Evolutionary conservation across 2,797 vertebrate genomes (phyloP).

Genomic region (Oreochromis grahami): DNA sequence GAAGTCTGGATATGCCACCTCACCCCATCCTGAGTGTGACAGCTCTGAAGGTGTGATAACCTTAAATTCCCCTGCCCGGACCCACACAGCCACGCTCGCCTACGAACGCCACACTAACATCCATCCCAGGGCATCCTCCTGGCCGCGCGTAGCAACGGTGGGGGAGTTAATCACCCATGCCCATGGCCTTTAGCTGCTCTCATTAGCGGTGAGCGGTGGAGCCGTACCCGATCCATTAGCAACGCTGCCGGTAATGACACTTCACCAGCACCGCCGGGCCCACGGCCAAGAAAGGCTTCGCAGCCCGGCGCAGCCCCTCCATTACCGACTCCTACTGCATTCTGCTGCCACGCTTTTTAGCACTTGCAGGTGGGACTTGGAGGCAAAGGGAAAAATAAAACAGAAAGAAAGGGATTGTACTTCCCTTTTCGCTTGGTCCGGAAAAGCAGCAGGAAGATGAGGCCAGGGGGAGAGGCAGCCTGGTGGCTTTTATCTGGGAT

Average conservation of each 20-base stretch:
- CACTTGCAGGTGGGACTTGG: conserved; percentile 15
- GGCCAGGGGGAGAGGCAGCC: conserved; percentile 27
- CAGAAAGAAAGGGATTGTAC: conserved; percentile 31
- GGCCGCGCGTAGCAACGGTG: conserved; percentile 57
- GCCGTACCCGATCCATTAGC: conserved; percentile 83
- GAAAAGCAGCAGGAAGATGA: conserved; percentile 55
- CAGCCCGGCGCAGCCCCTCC: conserved; percentile 37
- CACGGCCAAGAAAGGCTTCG: conserved; percentile 59
- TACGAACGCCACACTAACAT: conserved; percentile 35
- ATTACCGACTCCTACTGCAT: conserved; percentile 55
- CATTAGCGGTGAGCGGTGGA: conserved; percentile 83
- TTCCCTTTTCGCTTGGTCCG: conserved; percentile 22
- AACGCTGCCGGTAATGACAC: conserved; percentile 77
- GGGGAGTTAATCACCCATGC: conserved; percentile 81
- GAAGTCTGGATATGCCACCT: conserved; percentile 53
- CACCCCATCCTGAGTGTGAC: conserved; percentile 54
- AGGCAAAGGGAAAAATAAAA: conserved; percentile 13
- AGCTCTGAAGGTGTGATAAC: conserved; percentile 63
- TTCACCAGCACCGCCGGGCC: conserved; percentile 73
- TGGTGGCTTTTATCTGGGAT: conserved; percentile 61
- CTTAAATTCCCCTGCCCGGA: conserved; percentile 41
- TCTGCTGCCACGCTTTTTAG: conserved; percentile 32
- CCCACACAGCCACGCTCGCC: conserved; percentile 20
- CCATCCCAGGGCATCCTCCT: conserved; percentile 59
- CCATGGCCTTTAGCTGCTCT: conserved; percentile 85